A percentile compares a stretch with the other conserved stretches of the same genome.
These are phyloP conservation scores for Aethes cnicana DNA, from an alignment of 2,888 invertebrate genomes.

Conservation along the genomic window DNA sequence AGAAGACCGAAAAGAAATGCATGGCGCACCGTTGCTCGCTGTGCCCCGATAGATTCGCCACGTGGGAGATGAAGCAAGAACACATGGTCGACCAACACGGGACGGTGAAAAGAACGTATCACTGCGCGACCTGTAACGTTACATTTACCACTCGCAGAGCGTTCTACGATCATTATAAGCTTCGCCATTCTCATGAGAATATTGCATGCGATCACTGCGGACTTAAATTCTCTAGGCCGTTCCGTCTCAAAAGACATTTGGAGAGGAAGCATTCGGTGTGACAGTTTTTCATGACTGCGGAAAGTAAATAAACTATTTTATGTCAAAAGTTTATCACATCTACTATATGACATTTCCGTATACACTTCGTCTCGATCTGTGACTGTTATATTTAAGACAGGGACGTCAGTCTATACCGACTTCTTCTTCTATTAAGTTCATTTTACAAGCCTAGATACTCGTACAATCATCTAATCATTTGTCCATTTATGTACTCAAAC, in stretches of 20 bases:
- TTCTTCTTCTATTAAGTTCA: no score
- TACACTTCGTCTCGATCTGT: no score
- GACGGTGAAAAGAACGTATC: constrained; percentile 14
- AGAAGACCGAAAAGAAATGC: constrained; percentile 29
- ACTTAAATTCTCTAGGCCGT: constrained; percentile 32
- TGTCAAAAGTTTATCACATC: no score
- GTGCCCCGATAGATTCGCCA: constrained; percentile 36
- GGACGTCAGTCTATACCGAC: no score
- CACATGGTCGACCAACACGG: constrained; percentile 35
- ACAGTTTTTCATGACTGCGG: no score
- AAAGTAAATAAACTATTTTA: no score
- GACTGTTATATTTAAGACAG: no score
- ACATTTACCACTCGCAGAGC: constrained; percentile 31
- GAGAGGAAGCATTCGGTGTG: constrained; percentile 34
- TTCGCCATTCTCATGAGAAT: constrained; percentile 35
- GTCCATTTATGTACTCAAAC: no score
- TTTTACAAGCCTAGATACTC: no score
- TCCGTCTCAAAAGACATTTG: constrained; percentile 36
- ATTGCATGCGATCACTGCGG: constrained; percentile 36
- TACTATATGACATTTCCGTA: no score
- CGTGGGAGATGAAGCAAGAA: constrained; percentile 34
- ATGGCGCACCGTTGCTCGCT: constrained; percentile 32
- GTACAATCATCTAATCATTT: no score
- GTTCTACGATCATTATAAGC: constrained; percentile 38
- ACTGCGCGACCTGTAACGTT: constrained; percentile 34